Conservation (phyloP, 2,888 invertebrate genomes). For the Sepiola atlantica region DNA sequence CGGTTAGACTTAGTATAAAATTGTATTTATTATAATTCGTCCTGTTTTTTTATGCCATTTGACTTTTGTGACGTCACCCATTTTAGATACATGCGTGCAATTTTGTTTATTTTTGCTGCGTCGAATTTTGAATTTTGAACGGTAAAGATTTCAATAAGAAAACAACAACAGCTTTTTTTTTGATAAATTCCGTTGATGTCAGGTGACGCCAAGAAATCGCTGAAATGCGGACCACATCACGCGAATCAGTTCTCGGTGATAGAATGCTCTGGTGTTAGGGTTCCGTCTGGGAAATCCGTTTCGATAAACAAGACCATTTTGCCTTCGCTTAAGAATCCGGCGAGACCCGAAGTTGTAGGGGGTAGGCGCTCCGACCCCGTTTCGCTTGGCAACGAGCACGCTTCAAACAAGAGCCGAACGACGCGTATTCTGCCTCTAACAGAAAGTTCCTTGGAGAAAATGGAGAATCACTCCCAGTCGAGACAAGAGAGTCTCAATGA, state of each 20-base stretch:
- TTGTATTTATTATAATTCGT: no score
- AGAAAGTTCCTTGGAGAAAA: neutral
- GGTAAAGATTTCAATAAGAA: neutral
- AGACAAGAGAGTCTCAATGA: neutral
- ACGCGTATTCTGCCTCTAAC: neutral
- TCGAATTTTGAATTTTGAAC: neutral
- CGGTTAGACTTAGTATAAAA: no score
- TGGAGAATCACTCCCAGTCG: neutral
- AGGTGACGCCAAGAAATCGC: neutral
- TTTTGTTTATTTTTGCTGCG: neutral
- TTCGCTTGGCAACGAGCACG: neutral
- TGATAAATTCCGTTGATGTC: neutral
- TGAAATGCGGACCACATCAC: neutral
- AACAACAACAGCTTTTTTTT: neutral
- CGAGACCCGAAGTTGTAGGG: neutral
- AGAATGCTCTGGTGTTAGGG: neutral
- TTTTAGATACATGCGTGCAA: neutral
- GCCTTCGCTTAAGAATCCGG: neutral
- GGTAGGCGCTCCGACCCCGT: neutral
- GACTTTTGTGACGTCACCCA: neutral
- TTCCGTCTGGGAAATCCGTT: neutral
- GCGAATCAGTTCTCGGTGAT: neutral
- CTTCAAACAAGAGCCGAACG: neutral
- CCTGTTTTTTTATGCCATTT: no score
- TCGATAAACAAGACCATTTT: neutral